A percentile compares a stretch with the other conserved stretches of the same genome.
phyloP scores from a whole-genome alignment of 2,797 vertebrate species.

The Rhynchotus rufescens region DNA sequence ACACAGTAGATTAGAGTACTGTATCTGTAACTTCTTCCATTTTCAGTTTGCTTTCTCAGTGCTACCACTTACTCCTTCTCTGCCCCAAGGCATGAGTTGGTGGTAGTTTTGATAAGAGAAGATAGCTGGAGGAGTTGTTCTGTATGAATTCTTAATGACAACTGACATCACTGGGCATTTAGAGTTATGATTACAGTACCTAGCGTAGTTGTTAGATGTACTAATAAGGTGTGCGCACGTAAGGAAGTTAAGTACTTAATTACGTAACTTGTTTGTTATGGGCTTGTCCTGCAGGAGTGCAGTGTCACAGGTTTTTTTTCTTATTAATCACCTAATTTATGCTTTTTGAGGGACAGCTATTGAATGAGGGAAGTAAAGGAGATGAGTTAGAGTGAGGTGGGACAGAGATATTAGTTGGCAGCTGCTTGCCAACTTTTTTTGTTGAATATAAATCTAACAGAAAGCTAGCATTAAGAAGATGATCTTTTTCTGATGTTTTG shows the following conservation, averaged over 20 bases:
- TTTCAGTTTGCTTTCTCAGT: background rate
- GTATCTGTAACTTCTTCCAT: background rate
- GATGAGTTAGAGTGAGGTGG: background rate
- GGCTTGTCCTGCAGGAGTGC: background rate
- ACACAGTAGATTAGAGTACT: background rate
- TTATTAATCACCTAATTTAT: background rate
- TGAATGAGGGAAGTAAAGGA: background rate
- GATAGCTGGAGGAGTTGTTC: background rate
- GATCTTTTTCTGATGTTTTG: background rate
- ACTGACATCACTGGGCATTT: background rate
- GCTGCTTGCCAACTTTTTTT: background rate
- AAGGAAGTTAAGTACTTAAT: background rate
- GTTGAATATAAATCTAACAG: background rate
- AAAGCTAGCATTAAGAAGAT: background rate
- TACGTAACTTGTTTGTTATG: background rate
- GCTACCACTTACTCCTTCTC: background rate
- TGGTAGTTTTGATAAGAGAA: background rate
- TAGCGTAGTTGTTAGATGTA: background rate
- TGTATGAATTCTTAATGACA: background rate
- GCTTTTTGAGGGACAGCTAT: background rate
- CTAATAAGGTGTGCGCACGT: background rate
- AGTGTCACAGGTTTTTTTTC: background rate
- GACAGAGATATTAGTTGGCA: background rate
- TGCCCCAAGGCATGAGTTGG: background rate
- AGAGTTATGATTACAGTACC: fast-evolving